Evolutionary conservation across 2,113 vertebrate species (phyloP).

Genomic region (Syngnathus scovelli): DNA sequence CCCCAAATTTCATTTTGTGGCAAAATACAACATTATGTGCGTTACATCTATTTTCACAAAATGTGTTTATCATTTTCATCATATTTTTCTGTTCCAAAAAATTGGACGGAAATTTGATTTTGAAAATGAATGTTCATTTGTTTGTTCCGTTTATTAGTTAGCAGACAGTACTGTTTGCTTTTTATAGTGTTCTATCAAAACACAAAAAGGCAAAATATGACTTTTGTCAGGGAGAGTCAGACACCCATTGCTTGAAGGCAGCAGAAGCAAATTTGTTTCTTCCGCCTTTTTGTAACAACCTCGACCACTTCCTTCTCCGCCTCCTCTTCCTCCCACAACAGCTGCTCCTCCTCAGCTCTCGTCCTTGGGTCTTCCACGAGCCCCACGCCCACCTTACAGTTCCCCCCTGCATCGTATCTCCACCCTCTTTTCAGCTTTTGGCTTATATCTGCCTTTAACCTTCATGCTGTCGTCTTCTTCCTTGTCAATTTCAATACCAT

Average conservation of each 20-base stretch:
- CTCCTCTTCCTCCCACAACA: conserved; percentile 14
- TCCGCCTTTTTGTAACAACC: conserved; percentile 26
- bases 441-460: background rate
- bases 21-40: too few species aligned
- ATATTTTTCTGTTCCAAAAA: too few species aligned
- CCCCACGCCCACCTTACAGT: conserved; percentile 13
- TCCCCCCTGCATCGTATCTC: background rate
- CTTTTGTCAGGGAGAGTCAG: too few species aligned
- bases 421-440: background rate
- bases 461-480: background rate
- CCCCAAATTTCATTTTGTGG: too few species aligned
- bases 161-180: too few species aligned
- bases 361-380: background rate
- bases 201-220: too few species aligned
- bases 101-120: too few species aligned
- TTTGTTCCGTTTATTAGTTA: too few species aligned
- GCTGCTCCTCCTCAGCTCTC: conserved; percentile 34
- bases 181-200: too few species aligned
- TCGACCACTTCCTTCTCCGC: conserved; percentile 25
- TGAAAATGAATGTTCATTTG: too few species aligned
- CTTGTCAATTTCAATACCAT: background rate
- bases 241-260: background rate
- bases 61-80: too few species aligned
- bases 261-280: conserved; percentile 27
- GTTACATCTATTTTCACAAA: too few species aligned